Percentiles rank a stretch among this genome's conserved stretches.
Evolutionary conservation across 1,140 invertebrate species (phyloP).

Genomic region (Macrosteles quadrilineatus): DNA sequence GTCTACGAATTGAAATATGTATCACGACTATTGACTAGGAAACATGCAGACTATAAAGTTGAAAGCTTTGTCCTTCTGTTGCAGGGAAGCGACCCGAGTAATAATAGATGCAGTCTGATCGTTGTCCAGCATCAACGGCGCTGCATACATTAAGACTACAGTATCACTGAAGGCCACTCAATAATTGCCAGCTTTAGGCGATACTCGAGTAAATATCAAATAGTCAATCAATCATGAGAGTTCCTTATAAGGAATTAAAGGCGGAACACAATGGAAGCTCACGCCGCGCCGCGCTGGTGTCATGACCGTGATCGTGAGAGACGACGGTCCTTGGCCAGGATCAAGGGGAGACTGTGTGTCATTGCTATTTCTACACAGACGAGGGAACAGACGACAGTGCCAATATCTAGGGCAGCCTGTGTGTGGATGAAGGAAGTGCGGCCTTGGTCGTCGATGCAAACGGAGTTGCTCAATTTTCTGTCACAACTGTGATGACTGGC

Average conservation of each 20-base stretch:
- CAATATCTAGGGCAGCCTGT: too few species aligned
- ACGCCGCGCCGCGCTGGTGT: too few species aligned
- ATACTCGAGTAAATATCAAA: conserved; percentile 17
- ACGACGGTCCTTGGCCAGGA: not conserved
- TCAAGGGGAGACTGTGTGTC: not conserved
- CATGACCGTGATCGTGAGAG: not conserved
- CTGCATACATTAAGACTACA: conserved; percentile 14
- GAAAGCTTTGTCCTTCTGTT: too few species aligned
- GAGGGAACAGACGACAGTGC: too few species aligned
- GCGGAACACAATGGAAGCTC: not conserved
- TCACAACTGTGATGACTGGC: conserved; percentile 4
- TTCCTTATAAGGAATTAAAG: conserved; percentile 7
- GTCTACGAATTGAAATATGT: too few species aligned
- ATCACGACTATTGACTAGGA: too few species aligned
- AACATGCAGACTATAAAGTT: too few species aligned
- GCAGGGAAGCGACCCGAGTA: too few species aligned
- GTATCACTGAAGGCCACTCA: not conserved
- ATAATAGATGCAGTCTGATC: too few species aligned
- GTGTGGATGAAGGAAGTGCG: conserved; percentile 19
- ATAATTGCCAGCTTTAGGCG: not conserved
- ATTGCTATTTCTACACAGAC: too few species aligned
- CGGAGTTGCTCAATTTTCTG: not conserved
- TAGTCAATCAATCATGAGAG: conserved; percentile 10
- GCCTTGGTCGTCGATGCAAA: conserved; percentile 14
- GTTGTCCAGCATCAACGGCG: too few species aligned